Evolutionary conservation across 2,888 invertebrate genomes (phyloP), one percentile per base, ranked within the genome.

Genomic region (Cybosia mesomella): DNA sequence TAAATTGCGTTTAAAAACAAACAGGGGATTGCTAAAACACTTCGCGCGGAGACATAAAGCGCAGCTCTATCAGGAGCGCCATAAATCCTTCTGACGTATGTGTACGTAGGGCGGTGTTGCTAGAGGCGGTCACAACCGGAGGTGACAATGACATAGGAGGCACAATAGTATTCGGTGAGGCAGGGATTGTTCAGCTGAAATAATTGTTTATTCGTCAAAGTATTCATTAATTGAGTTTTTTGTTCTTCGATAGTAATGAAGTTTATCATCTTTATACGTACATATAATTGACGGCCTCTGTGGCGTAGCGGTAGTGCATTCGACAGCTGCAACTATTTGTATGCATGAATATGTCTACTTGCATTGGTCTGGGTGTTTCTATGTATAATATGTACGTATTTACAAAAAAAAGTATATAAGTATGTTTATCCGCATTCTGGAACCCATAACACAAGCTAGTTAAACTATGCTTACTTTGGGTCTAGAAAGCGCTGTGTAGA

Each of bases 1-100:
- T 83, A 85, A 82, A 82, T 83, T 77, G 68, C 72, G 75, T 76
- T 83, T 80, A 77, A 84, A 84, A 83, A 80, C 81, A 84, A 81
- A 84, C 80, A 83, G 75, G 74, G 78, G 69, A 75, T 77, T 66
- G 75, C 73, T 80, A 76, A 74, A 79, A 81, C 80, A 82, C 70
- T 80, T 79, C 77, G 77, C 74, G 80, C 58, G 72, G 76, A 76
- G 78, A 83, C 80, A 80, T 83, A 83, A 79, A 82, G 80, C 81
- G 78, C 67, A 66, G 65, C 80, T 82, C 77, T 87, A 86, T 87
- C 86, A 79, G 81, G 71, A 78, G 72, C 79, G 80, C 81, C 71
- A 86, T 87, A 87, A 87, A 87, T 87, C 73, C 74, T 68, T 62
- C 73, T 68, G 71, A 60, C 72, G 65, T 79, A 73, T 70, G 75